Evolutionary conservation across 2,888 invertebrate species (phyloP).

Genomic region (Acronicta psi): DNA sequence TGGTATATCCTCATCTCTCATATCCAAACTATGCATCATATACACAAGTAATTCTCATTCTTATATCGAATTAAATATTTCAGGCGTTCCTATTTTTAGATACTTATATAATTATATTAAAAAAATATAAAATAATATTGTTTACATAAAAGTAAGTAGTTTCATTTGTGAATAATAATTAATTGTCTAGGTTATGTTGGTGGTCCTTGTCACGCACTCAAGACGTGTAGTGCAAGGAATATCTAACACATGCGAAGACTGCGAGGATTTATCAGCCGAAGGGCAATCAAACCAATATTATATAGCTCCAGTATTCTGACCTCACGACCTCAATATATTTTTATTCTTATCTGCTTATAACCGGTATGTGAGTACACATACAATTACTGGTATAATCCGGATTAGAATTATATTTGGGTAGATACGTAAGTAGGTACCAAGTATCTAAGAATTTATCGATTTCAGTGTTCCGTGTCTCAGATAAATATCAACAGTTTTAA

Average conservation of each 20-base stretch:
- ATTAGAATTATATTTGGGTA: not conserved
- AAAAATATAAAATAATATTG: too few species aligned
- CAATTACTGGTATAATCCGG: constrained; percentile 1
- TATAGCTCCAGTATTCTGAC: constrained; percentile 9
- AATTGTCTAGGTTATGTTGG: too few species aligned
- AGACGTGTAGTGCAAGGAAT: constrained; percentile 8
- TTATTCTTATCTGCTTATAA: constrained; percentile 7
- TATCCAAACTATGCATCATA: too few species aligned
- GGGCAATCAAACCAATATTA: constrained; percentile 11
- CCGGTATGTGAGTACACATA: not conserved
- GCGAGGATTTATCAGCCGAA: constrained; percentile 4
- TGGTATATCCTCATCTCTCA: too few species aligned
- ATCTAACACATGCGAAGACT: constrained; percentile 2
- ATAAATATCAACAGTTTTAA: constrained; percentile 1
- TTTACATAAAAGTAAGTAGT: too few species aligned
- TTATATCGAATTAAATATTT: too few species aligned
- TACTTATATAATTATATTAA: too few species aligned
- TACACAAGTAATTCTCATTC: too few species aligned
- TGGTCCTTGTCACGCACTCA: constrained; percentile 4
- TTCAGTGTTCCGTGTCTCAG: constrained; percentile 2
- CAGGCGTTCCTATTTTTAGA: too few species aligned
- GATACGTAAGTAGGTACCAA: not conserved
- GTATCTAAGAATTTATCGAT: constrained; percentile 1
- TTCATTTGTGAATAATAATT: too few species aligned
- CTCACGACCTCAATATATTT: constrained; percentile 17